Conservation (phyloP, 37 sponge, comb jelly and placozoan species). For the Cladorhizidae sp. region DNA sequence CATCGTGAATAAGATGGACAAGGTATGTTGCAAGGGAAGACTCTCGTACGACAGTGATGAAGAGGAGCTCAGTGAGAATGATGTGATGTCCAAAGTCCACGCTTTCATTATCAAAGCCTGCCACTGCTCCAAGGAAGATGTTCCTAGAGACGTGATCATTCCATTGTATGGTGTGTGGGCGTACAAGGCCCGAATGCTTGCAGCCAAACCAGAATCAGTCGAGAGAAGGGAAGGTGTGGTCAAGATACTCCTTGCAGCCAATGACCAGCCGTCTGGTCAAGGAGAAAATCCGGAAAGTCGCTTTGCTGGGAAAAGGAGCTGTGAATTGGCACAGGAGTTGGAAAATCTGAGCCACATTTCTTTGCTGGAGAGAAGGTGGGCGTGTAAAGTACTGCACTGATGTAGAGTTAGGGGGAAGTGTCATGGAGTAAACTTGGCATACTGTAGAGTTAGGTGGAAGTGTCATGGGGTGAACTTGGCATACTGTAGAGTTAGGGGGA, state of each 20-base stretch:
- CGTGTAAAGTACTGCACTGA: not conserved
- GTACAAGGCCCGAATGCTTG: not conserved
- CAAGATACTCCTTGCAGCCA: not conserved
- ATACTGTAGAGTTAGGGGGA: no score
- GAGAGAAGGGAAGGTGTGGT: not conserved
- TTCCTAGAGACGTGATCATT: not conserved
- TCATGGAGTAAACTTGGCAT: no score
- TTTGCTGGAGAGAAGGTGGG: not conserved
- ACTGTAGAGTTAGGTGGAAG: no score
- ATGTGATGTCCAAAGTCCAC: not conserved
- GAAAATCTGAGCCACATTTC: not conserved
- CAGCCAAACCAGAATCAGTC: not conserved
- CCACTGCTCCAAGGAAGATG: not conserved
- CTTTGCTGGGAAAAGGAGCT: not conserved
- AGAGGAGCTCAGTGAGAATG: not conserved
- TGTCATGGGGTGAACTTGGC: no score
- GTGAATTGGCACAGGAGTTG: not conserved
- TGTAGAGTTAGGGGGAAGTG: no score
- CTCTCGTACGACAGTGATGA: not conserved
- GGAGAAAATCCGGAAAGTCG: not conserved
- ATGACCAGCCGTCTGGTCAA: conserved; percentile 1
- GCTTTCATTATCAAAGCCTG: not conserved
- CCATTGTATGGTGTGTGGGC: conserved; percentile 4
- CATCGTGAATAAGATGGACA: not conserved
- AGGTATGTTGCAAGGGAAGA: not conserved